A percentile compares a stretch with the other conserved stretches of the same genome.
Evolutionary conservation across 2,797 vertebrate species (phyloP).

Genomic region (Leptoclinus maculatus): DNA sequence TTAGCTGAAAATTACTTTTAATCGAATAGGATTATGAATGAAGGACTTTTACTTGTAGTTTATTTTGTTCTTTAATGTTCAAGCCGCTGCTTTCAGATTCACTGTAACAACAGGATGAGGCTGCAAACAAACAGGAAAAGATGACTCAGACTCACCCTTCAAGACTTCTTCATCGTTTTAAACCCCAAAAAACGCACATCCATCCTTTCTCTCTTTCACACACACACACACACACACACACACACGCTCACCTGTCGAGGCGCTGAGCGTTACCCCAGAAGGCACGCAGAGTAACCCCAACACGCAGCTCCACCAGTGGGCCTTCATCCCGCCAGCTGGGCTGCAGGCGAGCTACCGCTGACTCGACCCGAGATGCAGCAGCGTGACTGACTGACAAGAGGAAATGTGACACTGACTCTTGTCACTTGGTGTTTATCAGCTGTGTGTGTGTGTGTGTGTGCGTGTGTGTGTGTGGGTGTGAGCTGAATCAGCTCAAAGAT

Average conservation of each 20-base stretch:
- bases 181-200: neutral
- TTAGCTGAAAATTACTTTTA: neutral
- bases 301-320: conserved; percentile 59
- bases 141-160: conserved; percentile 2
- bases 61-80: neutral
- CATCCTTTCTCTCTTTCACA: neutral
- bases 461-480: neutral
- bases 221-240: conserved; percentile 68
- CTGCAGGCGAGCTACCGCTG: neutral
- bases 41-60: neutral
- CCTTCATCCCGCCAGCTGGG: conserved; percentile 54
- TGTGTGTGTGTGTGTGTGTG: neutral
- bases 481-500: conserved; percentile 3
- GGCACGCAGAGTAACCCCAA: conserved; percentile 64
- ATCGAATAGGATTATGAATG: neutral
- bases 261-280: conserved; percentile 4
- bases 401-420: conserved; percentile 26
- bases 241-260: conserved; percentile 57
- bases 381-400: neutral
- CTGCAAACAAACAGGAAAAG: conserved; percentile 47
- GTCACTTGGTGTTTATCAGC: neutral
- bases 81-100: neutral
- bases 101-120: conserved; percentile 16
- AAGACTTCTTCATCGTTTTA: neutral
- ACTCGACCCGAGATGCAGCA: neutral